Evolutionary conservation across 2,888 invertebrate species (phyloP).

Genomic region (Chalcosyrphus nemorum): DNA sequence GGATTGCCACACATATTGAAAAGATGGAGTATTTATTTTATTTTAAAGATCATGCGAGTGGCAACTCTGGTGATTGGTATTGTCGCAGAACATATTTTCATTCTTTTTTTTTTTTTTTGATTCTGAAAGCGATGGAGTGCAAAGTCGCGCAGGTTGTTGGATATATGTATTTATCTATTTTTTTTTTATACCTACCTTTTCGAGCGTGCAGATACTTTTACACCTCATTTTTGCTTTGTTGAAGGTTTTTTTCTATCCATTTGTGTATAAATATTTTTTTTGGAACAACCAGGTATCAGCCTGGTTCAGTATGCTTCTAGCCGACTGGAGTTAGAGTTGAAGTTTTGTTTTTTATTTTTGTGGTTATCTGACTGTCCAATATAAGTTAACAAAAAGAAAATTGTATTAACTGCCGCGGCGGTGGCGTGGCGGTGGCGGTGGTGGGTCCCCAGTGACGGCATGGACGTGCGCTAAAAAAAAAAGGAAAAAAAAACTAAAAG

Average conservation of each 20-base stretch:
- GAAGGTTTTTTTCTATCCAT: conserved; percentile 4
- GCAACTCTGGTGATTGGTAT: conserved; percentile 48
- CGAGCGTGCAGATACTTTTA: conserved; percentile 66
- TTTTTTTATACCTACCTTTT: conserved; percentile 33
- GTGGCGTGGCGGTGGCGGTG: conserved; percentile 22
- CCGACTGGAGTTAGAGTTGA: conserved; percentile 33
- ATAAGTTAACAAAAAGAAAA: conserved; percentile 30
- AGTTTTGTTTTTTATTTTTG: too few relatives aligned
- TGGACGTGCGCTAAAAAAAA: conserved; percentile 56
- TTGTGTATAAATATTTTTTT: conserved; percentile 15
- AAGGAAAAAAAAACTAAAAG: conserved; percentile 48
- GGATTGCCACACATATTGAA: too few relatives aligned
- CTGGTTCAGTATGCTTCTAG: conserved; percentile 42
- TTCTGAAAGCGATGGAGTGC: conserved; percentile 41
- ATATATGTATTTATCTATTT: conserved; percentile 52
- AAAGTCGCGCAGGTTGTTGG: conserved; percentile 60
- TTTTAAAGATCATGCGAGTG: background rate
- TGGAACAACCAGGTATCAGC: conserved; percentile 32
- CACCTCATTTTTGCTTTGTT: conserved; percentile 51
- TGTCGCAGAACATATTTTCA: conserved; percentile 37
- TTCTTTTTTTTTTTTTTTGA: conserved; percentile 20
- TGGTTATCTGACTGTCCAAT: conserved; percentile 43
- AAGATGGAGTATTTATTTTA: background rate
- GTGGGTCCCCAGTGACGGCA: conserved; percentile 34
- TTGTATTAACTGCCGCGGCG: too few relatives aligned